Base-by-base conservation (phyloP, 2,888 invertebrate genomes). In the Hydraecia micacea region DNA sequence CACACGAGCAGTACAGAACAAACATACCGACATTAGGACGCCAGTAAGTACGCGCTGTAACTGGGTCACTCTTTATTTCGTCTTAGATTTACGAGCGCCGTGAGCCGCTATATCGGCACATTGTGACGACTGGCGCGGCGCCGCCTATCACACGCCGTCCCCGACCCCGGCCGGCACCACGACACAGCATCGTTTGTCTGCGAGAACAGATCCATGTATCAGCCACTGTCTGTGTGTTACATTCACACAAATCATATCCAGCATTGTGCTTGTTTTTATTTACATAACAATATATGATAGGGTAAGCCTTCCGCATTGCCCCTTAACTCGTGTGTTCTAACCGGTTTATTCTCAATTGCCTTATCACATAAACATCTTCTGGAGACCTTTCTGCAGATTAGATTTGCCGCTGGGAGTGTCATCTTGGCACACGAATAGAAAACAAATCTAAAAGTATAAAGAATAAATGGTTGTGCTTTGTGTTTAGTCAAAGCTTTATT, bases 41-140 rank as follows among this genome's bases (percentile, higher is more conserved):
- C 39, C 85, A 75, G 55, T 58, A 67, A 80, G 28, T 68, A 28
- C 52, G 18, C 49, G 52, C 52, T 36, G 72, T 77, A 84, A 78
- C 72, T 85, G 72, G 86, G 78, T 75, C 84, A 82, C 39, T 72
- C 32, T 78, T 82, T 85, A 82, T 85, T 84, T 86, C 55, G 55
- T 58, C 60, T 68, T 60, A 78, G 83, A 78, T 74, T 79, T 73
- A 84, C 83, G 86, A 80, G 55, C 65, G 49, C 49, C 49, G 65
- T 21, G 75, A 65, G 75, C 62, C 81, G 36, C 81, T 73, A 73
- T 86, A 82, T 68, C 67, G 73, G 77, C 70, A 65, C 69, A 60
- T 66, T 6, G 62, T 65, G 83, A 32, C 52, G 81, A 39, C 73
- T 66, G 73, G 63, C 77, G 73, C 36, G 84, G 60, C 65, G 73